phyloP scores from a whole-genome alignment of 2,888 invertebrate genomes.

The Microctonus hyperodae region DNA sequence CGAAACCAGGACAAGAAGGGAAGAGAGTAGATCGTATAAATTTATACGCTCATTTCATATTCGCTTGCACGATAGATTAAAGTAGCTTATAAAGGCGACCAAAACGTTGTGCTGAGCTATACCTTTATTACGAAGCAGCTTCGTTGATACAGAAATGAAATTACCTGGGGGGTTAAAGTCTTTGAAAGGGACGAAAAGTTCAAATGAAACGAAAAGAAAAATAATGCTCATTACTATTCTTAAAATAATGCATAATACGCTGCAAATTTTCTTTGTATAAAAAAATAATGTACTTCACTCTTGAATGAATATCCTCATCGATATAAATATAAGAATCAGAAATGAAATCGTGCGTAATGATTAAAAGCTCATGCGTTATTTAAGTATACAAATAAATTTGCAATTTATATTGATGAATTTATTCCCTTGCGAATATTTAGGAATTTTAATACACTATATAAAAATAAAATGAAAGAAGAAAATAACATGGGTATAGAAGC shows the following conservation, averaged over 20 bases:
- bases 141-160: slow-evolving; percentile 31
- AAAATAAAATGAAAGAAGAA: slow-evolving; percentile 12
- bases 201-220: not conserved
- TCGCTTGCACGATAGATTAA: slow-evolving; percentile 42
- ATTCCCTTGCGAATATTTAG: too few species aligned
- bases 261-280: too few species aligned
- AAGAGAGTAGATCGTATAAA: slow-evolving; percentile 38
- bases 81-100: slow-evolving; percentile 40
- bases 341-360: too few species aligned
- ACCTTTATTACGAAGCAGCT: slow-evolving; percentile 28
- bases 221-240: too few species aligned
- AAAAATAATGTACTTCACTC: too few species aligned
- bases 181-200: not conserved
- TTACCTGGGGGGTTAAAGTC: slow-evolving; percentile 25
- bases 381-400: too few species aligned
- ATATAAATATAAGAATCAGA: too few species aligned
- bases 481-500: slow-evolving; percentile 35
- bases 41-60: slow-evolving; percentile 41
- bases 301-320: too few species aligned
- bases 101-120: slow-evolving; percentile 21
- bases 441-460: too few species aligned
- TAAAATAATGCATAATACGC: too few species aligned
- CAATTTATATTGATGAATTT: too few species aligned
- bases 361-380: too few species aligned
- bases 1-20: not conserved